Percentiles rank a stretch among this genome's conserved stretches.
phyloP scores from a whole-genome alignment of 2,797 vertebrate species.

The Triplophysa yarkandensis region DNA sequence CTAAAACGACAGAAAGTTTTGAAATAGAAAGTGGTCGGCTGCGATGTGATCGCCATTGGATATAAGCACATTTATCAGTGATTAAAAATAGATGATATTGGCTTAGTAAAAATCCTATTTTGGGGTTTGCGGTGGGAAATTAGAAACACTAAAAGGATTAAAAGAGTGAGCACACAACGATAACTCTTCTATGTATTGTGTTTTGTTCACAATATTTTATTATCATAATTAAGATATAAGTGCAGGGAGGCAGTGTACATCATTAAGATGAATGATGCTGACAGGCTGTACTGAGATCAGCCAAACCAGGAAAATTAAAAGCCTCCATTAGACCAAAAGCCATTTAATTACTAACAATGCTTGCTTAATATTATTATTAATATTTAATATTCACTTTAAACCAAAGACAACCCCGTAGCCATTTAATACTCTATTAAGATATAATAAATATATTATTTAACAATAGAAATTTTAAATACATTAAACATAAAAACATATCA shows the following conservation, averaged over 20 bases:
- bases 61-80: background rate
- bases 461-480: too few relatives aligned
- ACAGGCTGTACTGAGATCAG: background rate
- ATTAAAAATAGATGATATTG: too few relatives aligned
- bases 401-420: background rate
- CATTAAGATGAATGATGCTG: constrained; percentile 24
- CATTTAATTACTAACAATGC: constrained; percentile 31
- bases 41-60: background rate
- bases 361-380: background rate
- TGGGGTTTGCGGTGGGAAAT: too few relatives aligned
- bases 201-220: background rate
- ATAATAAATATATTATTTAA: too few relatives aligned
- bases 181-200: background rate
- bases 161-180: too few relatives aligned
- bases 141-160: too few relatives aligned
- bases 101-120: too few relatives aligned
- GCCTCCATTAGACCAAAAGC: constrained; percentile 28
- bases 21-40: too few relatives aligned
- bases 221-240: background rate
- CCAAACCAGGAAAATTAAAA: constrained; percentile 24
- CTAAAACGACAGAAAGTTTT: constrained; percentile 61
- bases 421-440: background rate
- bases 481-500: too few relatives aligned
- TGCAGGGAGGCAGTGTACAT: background rate
- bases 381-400: constrained; percentile 1